These are phyloP conservation scores for Cephus nigrinus DNA, from an alignment of 2,888 invertebrate species.

Conservation along the genomic window DNA sequence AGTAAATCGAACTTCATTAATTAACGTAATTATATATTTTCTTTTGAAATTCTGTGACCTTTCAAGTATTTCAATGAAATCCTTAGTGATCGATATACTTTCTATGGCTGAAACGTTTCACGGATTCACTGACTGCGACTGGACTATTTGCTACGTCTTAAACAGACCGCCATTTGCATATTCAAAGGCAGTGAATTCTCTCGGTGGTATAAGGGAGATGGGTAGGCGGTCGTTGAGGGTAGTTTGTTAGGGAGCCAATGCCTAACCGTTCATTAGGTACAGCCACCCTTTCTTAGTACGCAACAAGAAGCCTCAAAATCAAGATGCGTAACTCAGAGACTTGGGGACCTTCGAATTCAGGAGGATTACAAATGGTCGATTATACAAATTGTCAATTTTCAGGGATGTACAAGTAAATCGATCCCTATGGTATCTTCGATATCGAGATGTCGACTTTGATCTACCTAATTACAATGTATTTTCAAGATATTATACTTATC, in stretches of 20 bases:
- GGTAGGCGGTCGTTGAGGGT: conserved; percentile 32
- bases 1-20: neutral
- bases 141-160: conserved; percentile 48
- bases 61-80: neutral
- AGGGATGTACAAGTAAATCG: neutral
- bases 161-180: conserved; percentile 52
- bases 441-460: neutral
- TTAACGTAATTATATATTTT: neutral
- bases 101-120: neutral
- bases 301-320: conserved; percentile 4
- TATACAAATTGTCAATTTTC: neutral
- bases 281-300: neutral
- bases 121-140: conserved; percentile 33
- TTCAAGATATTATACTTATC: neutral
- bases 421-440: neutral
- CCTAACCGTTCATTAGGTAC: conserved; percentile 51
- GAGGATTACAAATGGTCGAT: neutral
- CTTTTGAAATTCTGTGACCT: neutral
- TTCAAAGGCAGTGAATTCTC: conserved; percentile 54
- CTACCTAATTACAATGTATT: neutral
- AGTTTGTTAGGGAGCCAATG: conserved; percentile 43
- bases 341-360: neutral
- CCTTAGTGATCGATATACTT: neutral
- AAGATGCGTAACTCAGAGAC: neutral
- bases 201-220: conserved; percentile 25